Conservation (phyloP, 2,888 invertebrate species). For the Nomada fucata region DNA sequence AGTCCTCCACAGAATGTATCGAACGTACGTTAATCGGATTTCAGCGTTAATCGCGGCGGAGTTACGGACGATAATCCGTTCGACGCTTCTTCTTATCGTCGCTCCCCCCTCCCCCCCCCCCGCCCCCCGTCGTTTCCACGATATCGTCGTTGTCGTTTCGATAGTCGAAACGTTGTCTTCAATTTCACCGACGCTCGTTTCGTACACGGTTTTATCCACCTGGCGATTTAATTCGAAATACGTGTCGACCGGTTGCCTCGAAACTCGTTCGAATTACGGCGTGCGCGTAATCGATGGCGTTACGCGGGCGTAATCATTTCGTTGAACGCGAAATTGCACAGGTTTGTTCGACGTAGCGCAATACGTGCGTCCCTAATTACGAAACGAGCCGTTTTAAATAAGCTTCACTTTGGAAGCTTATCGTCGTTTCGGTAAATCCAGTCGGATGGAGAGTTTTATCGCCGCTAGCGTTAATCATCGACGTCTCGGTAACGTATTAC, state of each 20-base stretch:
- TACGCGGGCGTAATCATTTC: not conserved
- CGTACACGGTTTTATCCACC: no score
- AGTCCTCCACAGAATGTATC: conserved; percentile 31
- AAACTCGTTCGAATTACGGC: no score
- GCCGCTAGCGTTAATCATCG: conserved; percentile 25
- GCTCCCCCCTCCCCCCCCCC: no score
- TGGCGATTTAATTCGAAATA: no score
- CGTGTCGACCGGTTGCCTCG: no score
- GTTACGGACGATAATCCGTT: not conserved
- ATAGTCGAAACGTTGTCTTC: no score
- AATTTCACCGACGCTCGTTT: no score
- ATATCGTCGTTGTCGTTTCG: no score
- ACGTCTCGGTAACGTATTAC: conserved; percentile 35
- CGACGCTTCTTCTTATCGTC: no score
- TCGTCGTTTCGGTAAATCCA: conserved; percentile 15
- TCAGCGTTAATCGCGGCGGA: not conserved
- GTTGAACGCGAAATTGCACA: conserved; percentile 21
- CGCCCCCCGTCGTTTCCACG: no score
- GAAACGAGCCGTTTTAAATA: conserved; percentile 10
- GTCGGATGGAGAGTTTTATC: conserved; percentile 27
- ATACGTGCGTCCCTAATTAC: conserved; percentile 31
- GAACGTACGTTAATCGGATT: conserved; percentile 45
- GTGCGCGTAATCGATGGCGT: no score
- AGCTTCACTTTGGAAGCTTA: conserved; percentile 40
- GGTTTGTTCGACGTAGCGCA: conserved; percentile 9